These are phyloP conservation scores for Zaprionus bogoriensis DNA, from an alignment of 2,888 invertebrate species.

Conservation along the genomic window DNA sequence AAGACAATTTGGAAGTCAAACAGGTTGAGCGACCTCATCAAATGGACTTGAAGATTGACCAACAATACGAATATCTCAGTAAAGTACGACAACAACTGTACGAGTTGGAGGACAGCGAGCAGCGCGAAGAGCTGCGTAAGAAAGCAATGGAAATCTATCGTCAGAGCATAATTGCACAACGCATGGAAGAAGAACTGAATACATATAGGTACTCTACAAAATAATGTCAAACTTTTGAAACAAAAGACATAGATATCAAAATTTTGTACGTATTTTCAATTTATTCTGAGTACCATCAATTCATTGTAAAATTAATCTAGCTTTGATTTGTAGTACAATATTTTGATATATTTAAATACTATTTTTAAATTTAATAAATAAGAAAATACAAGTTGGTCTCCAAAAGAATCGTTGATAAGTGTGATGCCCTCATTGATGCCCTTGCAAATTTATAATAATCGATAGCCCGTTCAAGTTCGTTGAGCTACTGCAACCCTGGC, in stretches of 20 bases:
- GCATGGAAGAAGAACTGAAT: not conserved
- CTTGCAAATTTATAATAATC: not conserved
- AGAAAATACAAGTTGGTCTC: no score
- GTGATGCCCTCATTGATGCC: not conserved
- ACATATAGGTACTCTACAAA: not conserved
- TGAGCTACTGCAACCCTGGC: not conserved
- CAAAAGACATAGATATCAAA: not conserved
- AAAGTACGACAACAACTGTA: not conserved
- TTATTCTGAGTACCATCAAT: no score
- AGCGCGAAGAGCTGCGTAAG: not conserved
- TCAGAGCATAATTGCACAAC: not conserved
- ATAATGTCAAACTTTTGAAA: not conserved
- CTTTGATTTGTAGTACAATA: no score
- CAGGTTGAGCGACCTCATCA: not conserved
- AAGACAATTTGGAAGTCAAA: not conserved
- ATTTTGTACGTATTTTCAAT: no score
- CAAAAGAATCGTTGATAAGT: not conserved
- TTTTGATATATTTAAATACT: no score
- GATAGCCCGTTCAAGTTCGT: not conserved
- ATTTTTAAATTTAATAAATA: no score
- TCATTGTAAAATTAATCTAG: no score
- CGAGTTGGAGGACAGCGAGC: not conserved
- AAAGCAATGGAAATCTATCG: not conserved
- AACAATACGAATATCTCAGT: not conserved
- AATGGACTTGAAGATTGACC: not conserved